These are phyloP conservation scores for Erpornis zantholeuca DNA, from an alignment of 2,113 vertebrate genomes.

Conservation along the genomic window DNA sequence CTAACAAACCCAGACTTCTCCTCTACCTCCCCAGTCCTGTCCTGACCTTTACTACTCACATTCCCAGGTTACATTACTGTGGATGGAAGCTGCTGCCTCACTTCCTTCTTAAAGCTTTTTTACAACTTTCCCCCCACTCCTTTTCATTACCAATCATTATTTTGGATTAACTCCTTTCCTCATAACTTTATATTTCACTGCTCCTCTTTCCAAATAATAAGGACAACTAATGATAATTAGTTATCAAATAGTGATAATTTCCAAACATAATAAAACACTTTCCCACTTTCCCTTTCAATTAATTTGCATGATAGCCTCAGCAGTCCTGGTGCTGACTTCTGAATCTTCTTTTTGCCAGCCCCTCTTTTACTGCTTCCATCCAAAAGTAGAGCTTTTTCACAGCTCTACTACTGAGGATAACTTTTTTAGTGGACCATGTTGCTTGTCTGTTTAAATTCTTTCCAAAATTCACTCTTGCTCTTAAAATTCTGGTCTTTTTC, in stretches of 20 bases:
- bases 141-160: not conserved
- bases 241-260: not conserved
- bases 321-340: not conserved
- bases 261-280: not conserved
- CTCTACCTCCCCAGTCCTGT: not conserved
- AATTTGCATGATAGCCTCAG: not conserved
- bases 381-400: not conserved
- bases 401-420: not conserved
- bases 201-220: not conserved
- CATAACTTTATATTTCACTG: not conserved
- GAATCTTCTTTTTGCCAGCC: not conserved
- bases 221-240: not conserved
- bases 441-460: not conserved
- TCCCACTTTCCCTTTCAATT: not conserved
- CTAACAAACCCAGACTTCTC: not conserved
- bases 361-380: not conserved
- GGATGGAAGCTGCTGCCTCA: not conserved
- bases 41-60: not conserved
- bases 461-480: not conserved
- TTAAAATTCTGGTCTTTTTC: not conserved
- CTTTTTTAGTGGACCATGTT: not conserved
- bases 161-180: not conserved
- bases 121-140: not conserved
- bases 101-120: not conserved
- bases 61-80: not conserved